Evolutionary conservation across 2,888 invertebrate genomes (phyloP).

Genomic region (Synergus umbraculus): DNA sequence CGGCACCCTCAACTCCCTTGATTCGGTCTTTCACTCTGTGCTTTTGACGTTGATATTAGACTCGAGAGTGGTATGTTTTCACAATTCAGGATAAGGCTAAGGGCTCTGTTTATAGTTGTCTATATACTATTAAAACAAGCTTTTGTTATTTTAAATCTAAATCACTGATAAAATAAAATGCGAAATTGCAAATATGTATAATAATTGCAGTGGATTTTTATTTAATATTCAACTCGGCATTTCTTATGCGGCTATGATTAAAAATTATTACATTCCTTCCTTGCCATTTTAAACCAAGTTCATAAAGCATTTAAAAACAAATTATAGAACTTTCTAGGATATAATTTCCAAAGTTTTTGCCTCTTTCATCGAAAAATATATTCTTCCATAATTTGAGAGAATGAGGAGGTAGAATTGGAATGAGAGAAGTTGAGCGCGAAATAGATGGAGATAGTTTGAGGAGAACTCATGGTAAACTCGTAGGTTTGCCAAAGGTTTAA

Average conservation of each 20-base stretch:
- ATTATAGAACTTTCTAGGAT: neutral
- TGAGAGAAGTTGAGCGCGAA: conserved; percentile 27
- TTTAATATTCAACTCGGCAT: no score
- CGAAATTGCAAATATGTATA: no score
- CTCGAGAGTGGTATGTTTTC: conserved; percentile 2
- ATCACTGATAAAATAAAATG: no score
- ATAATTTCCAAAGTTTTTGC: conserved; percentile 30
- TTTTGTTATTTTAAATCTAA: neutral
- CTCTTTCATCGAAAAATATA: conserved; percentile 29
- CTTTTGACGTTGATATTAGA: conserved; percentile 33
- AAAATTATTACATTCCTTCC: neutral
- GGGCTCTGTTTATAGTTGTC: neutral
- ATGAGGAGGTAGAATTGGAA: conserved; percentile 21
- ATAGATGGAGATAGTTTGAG: conserved; percentile 38
- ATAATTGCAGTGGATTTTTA: no score
- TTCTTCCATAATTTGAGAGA: conserved; percentile 27
- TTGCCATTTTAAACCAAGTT: neutral
- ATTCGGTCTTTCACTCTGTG: conserved; percentile 24
- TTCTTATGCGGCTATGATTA: neutral
- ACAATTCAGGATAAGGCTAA: neutral
- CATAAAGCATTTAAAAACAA: conserved; percentile 11
- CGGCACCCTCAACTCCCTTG: neutral
- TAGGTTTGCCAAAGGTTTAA: conserved; percentile 34
- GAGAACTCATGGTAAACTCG: conserved; percentile 31
- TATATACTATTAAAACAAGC: neutral